A percentile compares a stretch with the other conserved stretches of the same genome.
Conservation (phyloP, 1,140 invertebrate species). For the Marisa cornuarietis region DNA sequence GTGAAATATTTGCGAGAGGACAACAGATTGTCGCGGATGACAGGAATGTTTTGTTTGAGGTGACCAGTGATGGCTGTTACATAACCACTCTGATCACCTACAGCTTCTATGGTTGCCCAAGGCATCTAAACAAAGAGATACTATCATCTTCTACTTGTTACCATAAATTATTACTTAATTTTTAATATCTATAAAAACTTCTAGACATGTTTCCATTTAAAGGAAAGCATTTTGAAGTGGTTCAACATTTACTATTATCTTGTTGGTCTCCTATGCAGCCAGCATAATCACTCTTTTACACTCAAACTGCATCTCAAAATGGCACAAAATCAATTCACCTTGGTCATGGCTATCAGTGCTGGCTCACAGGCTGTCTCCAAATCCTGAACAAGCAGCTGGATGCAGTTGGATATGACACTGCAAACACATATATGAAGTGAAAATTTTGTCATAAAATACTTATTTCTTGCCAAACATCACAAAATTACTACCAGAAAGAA, state of each 20-base stretch:
- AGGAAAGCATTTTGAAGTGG: no score
- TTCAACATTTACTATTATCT: no score
- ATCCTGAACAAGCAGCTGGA: slow-evolving; percentile 94
- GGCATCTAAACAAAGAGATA: slow-evolving; percentile 73
- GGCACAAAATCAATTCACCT: slow-evolving; percentile 69
- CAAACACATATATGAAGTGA: slow-evolving; percentile 50
- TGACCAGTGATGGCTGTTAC: slow-evolving; percentile 89
- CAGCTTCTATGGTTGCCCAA: slow-evolving; percentile 91
- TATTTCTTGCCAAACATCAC: no score
- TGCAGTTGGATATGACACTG: slow-evolving; percentile 87
- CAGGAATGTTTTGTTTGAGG: slow-evolving; percentile 87
- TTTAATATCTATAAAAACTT: no score
- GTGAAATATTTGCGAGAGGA: slow-evolving; percentile 98
- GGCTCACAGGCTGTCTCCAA: slow-evolving; percentile 94
- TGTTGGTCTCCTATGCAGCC: no score
- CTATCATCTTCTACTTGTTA: no score
- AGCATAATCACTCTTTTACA: no score
- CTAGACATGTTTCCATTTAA: no score
- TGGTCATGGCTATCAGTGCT: slow-evolving; percentile 90
- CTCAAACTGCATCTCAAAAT: background rate
- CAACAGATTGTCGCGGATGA: slow-evolving; percentile 90
- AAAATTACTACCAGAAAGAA: no score
- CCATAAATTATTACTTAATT: no score
- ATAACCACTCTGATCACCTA: slow-evolving; percentile 97
- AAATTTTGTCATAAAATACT: no score